Evolutionary conservation across 1,140 invertebrate genomes (phyloP), one percentile per base, ranked within the genome.

Genomic region (Zophobas morio): DNA sequence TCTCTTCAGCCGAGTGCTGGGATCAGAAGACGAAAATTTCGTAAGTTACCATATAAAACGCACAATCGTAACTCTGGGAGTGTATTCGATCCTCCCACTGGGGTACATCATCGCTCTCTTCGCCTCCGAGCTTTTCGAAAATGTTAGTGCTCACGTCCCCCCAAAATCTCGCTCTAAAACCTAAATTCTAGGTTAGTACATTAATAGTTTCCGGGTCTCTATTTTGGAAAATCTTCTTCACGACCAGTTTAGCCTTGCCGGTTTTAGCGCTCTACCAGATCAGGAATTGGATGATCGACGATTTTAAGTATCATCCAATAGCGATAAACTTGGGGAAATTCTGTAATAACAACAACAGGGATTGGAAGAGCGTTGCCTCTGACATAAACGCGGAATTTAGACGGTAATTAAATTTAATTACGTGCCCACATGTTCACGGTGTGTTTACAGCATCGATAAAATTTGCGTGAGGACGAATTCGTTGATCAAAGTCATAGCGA

Each of bases 311-410:
- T 3, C 95, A 98, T 89, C 96, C 95, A 0, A 92, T 96, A 32
- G 90, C 90, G 3, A 87, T 89, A 82, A 89, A 90, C 56, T 86
- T 98, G 1, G 76, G 87, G 33, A 87, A 90, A 77, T 95, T 94
- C 83, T 89, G 90, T 34, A 89, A 90, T 75, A 86, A 87, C 35
- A 90, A 89, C 35, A 89, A 89, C 40, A 87, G 86, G 6, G 88
- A 88, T 60, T 96, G 94, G 92, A 87, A 89, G 57, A 83, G 89
- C 39, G 89, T 96, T 1, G 93, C 94, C 54, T 88, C 88, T 35
- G 90, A 92, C 79, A 93, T 98, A 60, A 94, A 96, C 85, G 88
- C 87, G 60, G 95, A 97, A 86, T 96, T 92, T 85, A 88, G 93
- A 86, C 90, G 92, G 90, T 93, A 87, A 47, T 33, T 60, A 75